Evolutionary conservation across 1,140 invertebrate species (phyloP), one percentile per base, ranked within the genome.

Genomic region (Drosophila gunungcola): DNA sequence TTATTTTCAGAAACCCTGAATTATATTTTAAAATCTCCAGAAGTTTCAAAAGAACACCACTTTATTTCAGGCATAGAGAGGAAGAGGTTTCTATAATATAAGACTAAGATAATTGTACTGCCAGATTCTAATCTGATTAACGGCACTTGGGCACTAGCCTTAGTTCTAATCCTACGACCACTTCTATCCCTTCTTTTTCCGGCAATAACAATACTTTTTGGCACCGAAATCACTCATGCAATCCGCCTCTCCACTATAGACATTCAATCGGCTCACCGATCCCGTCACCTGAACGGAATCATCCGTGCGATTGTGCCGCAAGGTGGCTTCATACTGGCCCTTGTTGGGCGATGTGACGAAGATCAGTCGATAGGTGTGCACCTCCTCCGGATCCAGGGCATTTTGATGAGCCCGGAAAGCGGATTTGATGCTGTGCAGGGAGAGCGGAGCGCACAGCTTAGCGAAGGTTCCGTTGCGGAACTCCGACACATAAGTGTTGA

Each of bases 241-340:
- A 27, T 91, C 81, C 45, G 93, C 93, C 65, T 94, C 93, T 2
- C 92, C 92, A 12, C 83, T 92, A 78, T 96, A 96, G 2, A 91
- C 89, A 55, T 95, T 95, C 29, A 95, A 91, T 27, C 95, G 93
- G 73, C 95, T 95, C 4, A 96, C 94, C 4, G 91, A 91, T 0
- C 94, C 93, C 5, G 86, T 84, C 4, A 85, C 73, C 13, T 49
- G 45, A 3, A 90, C 56, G 13, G 63, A 75, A 2, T 89, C 72
- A 51, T 65, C 88, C 5, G 52, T 57, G n/a, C 73, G 49, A 46
- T 93, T 82, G 52, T 93, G 92, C 0, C 90, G 64, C 21, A 94
- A 92, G 0, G 94, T 95, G 3, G 94, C 93, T 89, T 96, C 95
- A 75, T 95, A 96, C 48, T 93, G 92, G 0, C 91, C 95, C 21